phyloP scores from a whole-genome alignment of 2,888 invertebrate genomes.

The Orchesellides sinensis region DNA sequence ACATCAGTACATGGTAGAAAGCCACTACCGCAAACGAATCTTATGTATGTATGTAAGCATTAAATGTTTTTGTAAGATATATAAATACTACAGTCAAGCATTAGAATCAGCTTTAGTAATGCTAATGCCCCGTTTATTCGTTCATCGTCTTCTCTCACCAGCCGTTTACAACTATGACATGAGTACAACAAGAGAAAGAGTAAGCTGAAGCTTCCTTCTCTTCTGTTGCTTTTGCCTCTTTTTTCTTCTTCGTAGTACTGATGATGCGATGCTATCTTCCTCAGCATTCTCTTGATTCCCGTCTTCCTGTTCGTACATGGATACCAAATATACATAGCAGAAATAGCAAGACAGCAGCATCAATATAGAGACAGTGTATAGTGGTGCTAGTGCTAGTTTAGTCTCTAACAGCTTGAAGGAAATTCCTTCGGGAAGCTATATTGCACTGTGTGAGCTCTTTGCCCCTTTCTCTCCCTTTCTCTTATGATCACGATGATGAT shows the following conservation, averaged over 20 bases:
- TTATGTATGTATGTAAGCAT: too few species aligned
- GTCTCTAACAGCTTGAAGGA: constrained; percentile 58
- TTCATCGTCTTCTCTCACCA: constrained; percentile 9
- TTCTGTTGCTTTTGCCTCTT: constrained; percentile 18
- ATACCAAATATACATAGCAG: neutral
- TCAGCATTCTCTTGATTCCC: constrained; percentile 2
- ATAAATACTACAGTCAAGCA: neutral
- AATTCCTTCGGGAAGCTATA: constrained; percentile 60
- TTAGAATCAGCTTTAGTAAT: constrained; percentile 17
- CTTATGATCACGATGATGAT: constrained; percentile 14
- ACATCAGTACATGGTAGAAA: too few species aligned
- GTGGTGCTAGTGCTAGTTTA: constrained; percentile 11
- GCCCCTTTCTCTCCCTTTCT: constrained; percentile 20
- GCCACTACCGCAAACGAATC: too few species aligned
- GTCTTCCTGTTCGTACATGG: neutral
- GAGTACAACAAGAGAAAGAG: neutral
- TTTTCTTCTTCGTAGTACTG: neutral
- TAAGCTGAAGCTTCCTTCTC: constrained; percentile 4
- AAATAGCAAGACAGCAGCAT: neutral
- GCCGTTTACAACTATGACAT: constrained; percentile 19
- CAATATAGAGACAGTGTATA: neutral
- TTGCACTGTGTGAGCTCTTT: constrained; percentile 27
- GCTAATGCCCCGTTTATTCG: constrained; percentile 32
- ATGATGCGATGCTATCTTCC: constrained; percentile 9
- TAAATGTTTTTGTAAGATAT: too few species aligned